These are phyloP conservation scores for Mobula hypostoma DNA, from an alignment of 2,113 vertebrate species.

Conservation along the genomic window DNA sequence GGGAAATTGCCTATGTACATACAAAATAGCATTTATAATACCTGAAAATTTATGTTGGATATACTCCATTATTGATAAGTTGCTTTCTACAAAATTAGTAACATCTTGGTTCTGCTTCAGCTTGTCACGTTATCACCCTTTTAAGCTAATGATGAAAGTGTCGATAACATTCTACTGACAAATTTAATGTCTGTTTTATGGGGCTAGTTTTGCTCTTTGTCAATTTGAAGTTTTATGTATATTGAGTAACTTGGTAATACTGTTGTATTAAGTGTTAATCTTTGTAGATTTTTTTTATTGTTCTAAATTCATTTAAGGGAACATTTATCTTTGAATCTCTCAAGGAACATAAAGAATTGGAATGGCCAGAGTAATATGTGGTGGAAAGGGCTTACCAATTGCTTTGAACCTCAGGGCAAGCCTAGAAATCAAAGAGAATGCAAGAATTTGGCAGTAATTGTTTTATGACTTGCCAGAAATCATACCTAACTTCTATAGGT, in stretches of 20 bases:
- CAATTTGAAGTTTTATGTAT: background rate
- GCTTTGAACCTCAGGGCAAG: conserved; percentile 60
- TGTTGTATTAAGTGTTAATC: background rate
- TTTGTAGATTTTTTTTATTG: background rate
- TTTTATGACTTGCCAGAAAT: conserved; percentile 79
- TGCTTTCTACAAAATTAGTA: background rate
- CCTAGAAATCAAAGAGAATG: conserved; percentile 65
- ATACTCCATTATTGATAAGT: too few relatives aligned
- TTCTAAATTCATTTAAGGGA: background rate
- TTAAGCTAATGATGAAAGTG: background rate
- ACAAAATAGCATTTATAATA: too few relatives aligned
- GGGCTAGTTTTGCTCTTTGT: background rate
- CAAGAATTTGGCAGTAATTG: conserved; percentile 73
- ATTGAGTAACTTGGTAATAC: background rate
- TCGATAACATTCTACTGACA: background rate
- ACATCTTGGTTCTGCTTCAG: background rate
- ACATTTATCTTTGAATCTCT: conserved; percentile 46
- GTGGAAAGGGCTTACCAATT: conserved; percentile 42
- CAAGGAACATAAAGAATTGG: conserved; percentile 47
- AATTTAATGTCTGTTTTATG: background rate
- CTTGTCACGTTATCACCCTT: background rate
- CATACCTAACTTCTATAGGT: conserved; percentile 73
- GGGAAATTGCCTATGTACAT: background rate
- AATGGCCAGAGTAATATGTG: conserved; percentile 41
- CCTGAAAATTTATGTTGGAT: too few relatives aligned